Evolutionary conservation across 2,888 invertebrate species (phyloP), one percentile per base, ranked within the genome.

Genomic region (Drosophila merina): DNA sequence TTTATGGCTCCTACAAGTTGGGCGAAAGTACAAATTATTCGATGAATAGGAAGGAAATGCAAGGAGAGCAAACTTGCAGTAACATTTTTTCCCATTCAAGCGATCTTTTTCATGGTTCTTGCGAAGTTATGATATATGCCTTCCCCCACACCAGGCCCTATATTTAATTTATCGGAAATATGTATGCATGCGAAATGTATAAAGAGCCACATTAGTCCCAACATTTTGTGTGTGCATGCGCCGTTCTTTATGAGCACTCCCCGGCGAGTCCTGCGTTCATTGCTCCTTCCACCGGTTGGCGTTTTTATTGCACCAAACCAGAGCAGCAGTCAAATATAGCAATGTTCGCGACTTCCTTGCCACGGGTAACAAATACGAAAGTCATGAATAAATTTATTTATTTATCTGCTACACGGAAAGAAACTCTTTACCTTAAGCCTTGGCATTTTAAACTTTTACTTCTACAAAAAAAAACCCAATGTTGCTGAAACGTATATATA

Each of bases 301-400:
- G 10, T 36, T 44, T 64, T 50, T 63, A 44, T 64, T 63, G 66
- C 33, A 51, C 20, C 51, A 30, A 30, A 49, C 49, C 40, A 33
- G 40, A 12, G 49, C 42, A 25, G 63, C 48, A 62, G 64, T 62
- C 62, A 62, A 62, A 62, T 33, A 44, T 50, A 50, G 50, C 64
- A 63, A 64, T 63, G 44, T 64, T 44, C 14, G 12, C 50, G 28
- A 42, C n/a, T 1, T 44, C 25, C 28, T 36, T 14, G 42, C 25
- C 63, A 50, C 12, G 28, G 33, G 50, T 50, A 63, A 48, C 48
- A 54, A 50, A 45, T 57, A 49, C 57, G 55, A 69, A 72, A 69
- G 69, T 45, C 50, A 77, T 87, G 79, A 84, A 83, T 83, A 81
- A 79, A 81, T 85, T 81, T 75, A 72, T 76, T 75, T 74, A 75